Evolutionary conservation across 2,888 invertebrate genomes (phyloP).

Genomic region (Melanotus villosus): DNA sequence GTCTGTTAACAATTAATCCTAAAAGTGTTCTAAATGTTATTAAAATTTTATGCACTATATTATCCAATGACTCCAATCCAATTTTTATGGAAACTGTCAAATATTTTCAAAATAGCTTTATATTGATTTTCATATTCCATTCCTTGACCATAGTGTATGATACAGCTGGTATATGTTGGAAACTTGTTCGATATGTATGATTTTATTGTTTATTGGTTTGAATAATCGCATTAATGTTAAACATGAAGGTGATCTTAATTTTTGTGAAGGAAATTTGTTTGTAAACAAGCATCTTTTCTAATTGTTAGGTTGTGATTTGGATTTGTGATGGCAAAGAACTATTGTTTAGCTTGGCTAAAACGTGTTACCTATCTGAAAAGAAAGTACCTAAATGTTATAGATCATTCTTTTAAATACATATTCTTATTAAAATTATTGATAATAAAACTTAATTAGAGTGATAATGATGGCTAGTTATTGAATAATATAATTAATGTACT

Average conservation of each 20-base stretch:
- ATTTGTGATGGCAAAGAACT: conserved; percentile 38
- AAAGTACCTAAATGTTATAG: conserved; percentile 16
- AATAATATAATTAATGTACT: background rate
- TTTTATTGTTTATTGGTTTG: no score
- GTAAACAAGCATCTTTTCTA: conserved; percentile 32
- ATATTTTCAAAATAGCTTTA: no score
- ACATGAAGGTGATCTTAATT: background rate
- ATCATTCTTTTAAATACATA: conserved; percentile 11
- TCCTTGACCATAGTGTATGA: no score
- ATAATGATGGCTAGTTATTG: background rate
- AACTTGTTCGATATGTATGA: no score
- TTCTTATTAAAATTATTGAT: conserved; percentile 2
- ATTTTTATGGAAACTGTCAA: no score
- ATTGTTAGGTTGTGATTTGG: conserved; percentile 29
- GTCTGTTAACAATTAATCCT: no score
- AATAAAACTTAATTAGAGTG: conserved; percentile 1
- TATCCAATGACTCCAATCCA: no score
- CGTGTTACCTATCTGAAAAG: conserved; percentile 14
- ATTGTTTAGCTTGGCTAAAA: conserved; percentile 27
- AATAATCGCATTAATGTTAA: no score
- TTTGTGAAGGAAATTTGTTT: background rate
- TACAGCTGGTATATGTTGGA: no score
- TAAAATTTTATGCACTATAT: no score
- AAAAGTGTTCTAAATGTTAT: no score
- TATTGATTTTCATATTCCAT: no score